Evolutionary conservation across 2,113 vertebrate species (phyloP).

Genomic region (Mellivora capensis): DNA sequence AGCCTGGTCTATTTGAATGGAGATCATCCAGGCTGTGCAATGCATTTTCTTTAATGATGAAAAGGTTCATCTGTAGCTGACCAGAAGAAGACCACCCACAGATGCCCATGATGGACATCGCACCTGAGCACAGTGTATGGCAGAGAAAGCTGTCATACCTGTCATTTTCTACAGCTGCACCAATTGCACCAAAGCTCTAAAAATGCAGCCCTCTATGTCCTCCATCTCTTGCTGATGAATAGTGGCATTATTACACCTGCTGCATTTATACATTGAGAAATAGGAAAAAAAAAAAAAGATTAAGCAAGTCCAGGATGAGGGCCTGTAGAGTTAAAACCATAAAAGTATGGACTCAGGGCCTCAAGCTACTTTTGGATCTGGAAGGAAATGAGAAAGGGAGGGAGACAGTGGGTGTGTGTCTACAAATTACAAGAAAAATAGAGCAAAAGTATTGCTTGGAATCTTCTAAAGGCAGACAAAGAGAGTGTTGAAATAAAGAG

Average conservation of each 20-base stretch:
- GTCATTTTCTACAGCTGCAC: not conserved
- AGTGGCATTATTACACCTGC: not conserved
- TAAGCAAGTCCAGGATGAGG: not conserved
- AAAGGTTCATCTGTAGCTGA: accelerated
- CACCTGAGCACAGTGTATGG: not conserved
- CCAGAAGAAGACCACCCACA: not conserved
- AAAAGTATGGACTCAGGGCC: not conserved
- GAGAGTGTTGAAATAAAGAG: constrained; percentile 41
- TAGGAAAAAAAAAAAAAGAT: not conserved
- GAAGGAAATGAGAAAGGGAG: not conserved
- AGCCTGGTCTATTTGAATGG: not conserved
- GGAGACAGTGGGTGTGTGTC: not conserved
- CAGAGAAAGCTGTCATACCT: not conserved
- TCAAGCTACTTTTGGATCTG: not conserved
- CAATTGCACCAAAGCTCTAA: not conserved
- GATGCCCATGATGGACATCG: accelerated
- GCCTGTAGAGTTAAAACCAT: not conserved
- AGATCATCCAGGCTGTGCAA: not conserved
- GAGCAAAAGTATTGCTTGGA: not conserved
- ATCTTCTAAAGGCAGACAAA: constrained; percentile 23
- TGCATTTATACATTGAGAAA: not conserved
- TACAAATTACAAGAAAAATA: constrained; percentile 36
- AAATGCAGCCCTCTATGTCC: not conserved
- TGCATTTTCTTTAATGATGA: not conserved
- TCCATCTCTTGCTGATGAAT: not conserved